A percentile compares a stretch with the other conserved stretches of the same genome.
phyloP scores from a whole-genome alignment of 2,113 vertebrate genomes.

The Carettochelys insculpta region DNA sequence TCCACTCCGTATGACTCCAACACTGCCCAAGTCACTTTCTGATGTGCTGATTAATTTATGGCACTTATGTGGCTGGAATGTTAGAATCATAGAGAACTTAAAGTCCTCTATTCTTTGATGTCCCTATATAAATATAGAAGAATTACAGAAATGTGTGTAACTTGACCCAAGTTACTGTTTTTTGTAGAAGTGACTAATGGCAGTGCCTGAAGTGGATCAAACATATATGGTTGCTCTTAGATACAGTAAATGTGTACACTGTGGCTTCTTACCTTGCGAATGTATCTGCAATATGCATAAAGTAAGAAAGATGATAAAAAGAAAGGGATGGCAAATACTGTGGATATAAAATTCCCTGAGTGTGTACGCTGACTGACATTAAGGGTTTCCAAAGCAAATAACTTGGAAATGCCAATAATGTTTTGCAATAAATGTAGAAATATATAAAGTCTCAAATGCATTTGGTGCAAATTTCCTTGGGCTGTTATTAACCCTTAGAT shows the following conservation, averaged over 20 bases:
- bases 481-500: neutral
- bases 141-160: neutral
- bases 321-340: neutral
- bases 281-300: neutral
- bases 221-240: neutral
- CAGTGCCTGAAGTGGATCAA: neutral
- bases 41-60: neutral
- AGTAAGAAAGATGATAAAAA: neutral
- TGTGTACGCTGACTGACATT: neutral
- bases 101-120: neutral
- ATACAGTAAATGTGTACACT: neutral
- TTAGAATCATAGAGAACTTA: neutral
- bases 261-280: neutral
- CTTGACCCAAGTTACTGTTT: neutral
- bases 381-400: constrained; percentile 12
- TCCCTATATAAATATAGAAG: neutral
- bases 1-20: too few relatives aligned
- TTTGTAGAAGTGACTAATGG: neutral
- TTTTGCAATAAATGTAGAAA: neutral
- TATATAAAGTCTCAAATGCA: neutral
- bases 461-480: neutral
- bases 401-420: neutral
- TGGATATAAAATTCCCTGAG: neutral
- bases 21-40: too few relatives aligned
- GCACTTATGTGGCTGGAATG: neutral